Conservation (phyloP, 2,888 invertebrate species). For the Didymodactylos carnosus region DNA sequence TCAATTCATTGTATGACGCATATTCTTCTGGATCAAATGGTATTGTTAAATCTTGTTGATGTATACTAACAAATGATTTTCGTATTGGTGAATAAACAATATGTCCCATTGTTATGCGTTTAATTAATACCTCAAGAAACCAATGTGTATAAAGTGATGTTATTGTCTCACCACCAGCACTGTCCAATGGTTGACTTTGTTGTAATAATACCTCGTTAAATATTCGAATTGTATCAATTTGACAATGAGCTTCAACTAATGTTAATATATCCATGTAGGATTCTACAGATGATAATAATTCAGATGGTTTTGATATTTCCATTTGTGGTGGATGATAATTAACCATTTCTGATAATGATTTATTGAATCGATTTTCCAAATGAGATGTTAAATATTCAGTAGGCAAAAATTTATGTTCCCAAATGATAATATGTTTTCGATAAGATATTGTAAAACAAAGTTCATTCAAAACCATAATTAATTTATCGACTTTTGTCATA, state of each 20-base stretch:
- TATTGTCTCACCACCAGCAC: conserved; percentile 39
- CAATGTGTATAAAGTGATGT: conserved; percentile 16
- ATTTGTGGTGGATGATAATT: conserved; percentile 52
- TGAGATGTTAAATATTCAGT: conserved; percentile 89
- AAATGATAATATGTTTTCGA: conserved; percentile 81
- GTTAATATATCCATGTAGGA: conserved; percentile 94
- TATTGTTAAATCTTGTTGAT: conserved; percentile 23
- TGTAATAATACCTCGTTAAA: conserved; percentile 90
- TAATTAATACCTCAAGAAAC: not conserved
- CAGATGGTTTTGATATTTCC: conserved; percentile 92
- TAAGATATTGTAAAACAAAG: conserved; percentile 89
- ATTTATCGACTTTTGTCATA: conserved; percentile 67
- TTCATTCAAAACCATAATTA: conserved; percentile 93
- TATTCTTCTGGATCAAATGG: conserved; percentile 2
- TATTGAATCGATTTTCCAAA: conserved; percentile 52
- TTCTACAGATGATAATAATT: conserved; percentile 70
- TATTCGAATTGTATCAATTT: conserved; percentile 86
- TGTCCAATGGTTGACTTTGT: conserved; percentile 75
- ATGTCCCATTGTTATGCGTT: conserved; percentile 47
- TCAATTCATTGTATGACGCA: conserved; percentile 43
- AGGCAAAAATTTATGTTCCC: conserved; percentile 97
- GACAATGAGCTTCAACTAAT: conserved; percentile 87
- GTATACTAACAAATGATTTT: conserved; percentile 75
- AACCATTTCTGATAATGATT: conserved; percentile 19
- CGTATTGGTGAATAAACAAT: conserved; percentile 91